Base-by-base conservation (phyloP, 2,113 vertebrate genomes). In the Oncorhynchus mykiss region DNA sequence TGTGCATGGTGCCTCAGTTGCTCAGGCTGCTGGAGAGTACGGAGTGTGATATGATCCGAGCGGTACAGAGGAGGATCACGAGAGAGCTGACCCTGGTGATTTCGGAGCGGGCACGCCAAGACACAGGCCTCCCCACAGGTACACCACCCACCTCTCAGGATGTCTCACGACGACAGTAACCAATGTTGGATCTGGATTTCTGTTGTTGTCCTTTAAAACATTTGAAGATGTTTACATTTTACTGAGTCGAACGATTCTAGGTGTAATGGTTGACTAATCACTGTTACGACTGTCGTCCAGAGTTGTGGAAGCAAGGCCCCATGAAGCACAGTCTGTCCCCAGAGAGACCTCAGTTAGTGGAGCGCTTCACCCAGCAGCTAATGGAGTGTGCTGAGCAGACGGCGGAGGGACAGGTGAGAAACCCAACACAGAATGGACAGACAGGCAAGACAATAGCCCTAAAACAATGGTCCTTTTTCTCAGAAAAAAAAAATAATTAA, bases 1-100 rank as follows among this genome's bases (percentile, higher is more conserved):
- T 70, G 31, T 45, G 31, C 64, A 2, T 20, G 31, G 31, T 48
- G 62, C 70, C 51, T 67, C 84, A 95, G 93, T 86, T 96, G 79
- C 87, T 92, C 82, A 93, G 92, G 25, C 91, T 95, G 77, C 85
- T 95, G 86, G 93, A 95, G 91, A 92, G 82, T 77, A 80, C 89
- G 20, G 91, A 95, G 88, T 91, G 90, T 51, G 91, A 93, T 73
- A 92, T 91, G 93, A 94, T 95, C 78, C 81, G 74, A 77, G 84
- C 93, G 4, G 76, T 92, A 72, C 82, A 91, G 82, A 93, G 84
- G 82, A 94, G 89, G 87, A 87, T 93, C 64, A 88, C 79, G 67
- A 83, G 82, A 74, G 89, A 94, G 67, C 78, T 88, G 27, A 91
- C 78, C 5, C 82, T 93, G 78, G 87, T 93, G 77, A 84, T 88